Evolutionary conservation across 2,113 vertebrate species (phyloP), one percentile per base, ranked within the genome.

Genomic region (Amphiprion percula): DNA sequence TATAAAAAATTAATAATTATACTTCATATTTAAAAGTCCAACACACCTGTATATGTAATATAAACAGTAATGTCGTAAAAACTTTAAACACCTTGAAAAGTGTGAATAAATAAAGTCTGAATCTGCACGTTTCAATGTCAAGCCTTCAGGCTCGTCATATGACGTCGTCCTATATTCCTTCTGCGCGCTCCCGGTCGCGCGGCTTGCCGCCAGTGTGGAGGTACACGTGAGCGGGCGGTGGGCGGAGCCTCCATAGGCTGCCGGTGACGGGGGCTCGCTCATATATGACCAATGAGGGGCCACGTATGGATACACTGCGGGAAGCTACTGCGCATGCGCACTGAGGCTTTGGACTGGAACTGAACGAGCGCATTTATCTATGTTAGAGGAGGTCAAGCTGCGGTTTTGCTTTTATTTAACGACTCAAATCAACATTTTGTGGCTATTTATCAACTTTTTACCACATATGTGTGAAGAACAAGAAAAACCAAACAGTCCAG

Each of bases 251-350:
- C 4, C 16, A 46, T 10, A 12, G 23, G 15, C 50, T 2, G 46
- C 8, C 7, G 33, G 24, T 54, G 15, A 26, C 15, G 12, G 63
- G 72, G 86, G 86, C 75, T 78, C 46, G 84, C 10, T 39, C 19
- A 0, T 6, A 5, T 41, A 1, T 1, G 37, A 33, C 88, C 88
- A 91, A 91, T 90, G 10, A 62, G 44, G 67, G 4, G 15, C 0
- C 0, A 0, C 2, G 0, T 49, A 53, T 46, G 37, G 2, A 30
- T 37, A 72, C 37, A 39, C 50, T 4, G 23, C 0, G 10, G 30
- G 4, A 3, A 19, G 0, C 15, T 16, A 24, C 16, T 68, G 54
- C 59, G 71, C 83, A 87, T 82, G 63, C 0, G 63, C 17, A 21
- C 23, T 60, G 44, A 54, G 8, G 4, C 26, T 54, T 8, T 16